Evolutionary conservation across 2,797 vertebrate species (phyloP).

Genomic region (Fringilla coelebs): DNA sequence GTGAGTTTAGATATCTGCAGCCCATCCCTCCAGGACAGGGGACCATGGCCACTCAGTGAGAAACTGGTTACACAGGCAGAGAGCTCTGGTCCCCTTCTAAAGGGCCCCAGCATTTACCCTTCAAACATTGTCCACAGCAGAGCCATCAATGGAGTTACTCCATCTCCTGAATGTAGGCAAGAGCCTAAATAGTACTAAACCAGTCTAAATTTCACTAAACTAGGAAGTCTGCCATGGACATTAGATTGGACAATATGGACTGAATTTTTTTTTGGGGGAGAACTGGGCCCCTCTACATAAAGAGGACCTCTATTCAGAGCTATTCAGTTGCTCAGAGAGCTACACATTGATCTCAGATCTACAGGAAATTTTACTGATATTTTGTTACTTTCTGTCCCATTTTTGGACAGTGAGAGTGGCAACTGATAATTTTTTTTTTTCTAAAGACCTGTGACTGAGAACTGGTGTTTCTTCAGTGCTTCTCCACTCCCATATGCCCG

Average conservation of each 20-base stretch:
- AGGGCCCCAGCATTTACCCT: neutral
- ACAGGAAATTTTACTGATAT: neutral
- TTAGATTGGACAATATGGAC: neutral
- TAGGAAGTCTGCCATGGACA: neutral
- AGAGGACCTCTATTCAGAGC: neutral
- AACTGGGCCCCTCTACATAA: neutral
- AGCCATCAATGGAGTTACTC: neutral
- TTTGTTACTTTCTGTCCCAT: neutral
- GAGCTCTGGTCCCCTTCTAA: neutral
- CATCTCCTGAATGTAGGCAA: neutral
- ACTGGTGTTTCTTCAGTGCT: neutral
- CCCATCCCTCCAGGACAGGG: neutral
- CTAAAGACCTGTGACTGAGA: neutral
- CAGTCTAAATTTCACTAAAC: neutral
- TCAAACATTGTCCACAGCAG: neutral
- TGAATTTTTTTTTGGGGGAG: neutral
- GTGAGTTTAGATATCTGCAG: neutral
- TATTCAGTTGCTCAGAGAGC: neutral
- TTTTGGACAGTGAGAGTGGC: neutral
- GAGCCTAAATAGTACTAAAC: neutral
- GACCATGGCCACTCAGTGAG: neutral
- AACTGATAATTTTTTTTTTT: neutral
- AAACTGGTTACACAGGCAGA: neutral
- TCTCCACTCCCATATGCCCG: neutral
- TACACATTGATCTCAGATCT: accelerated